Conservation (phyloP, 2,797 vertebrate genomes). For the Xenops minutus region DNA sequence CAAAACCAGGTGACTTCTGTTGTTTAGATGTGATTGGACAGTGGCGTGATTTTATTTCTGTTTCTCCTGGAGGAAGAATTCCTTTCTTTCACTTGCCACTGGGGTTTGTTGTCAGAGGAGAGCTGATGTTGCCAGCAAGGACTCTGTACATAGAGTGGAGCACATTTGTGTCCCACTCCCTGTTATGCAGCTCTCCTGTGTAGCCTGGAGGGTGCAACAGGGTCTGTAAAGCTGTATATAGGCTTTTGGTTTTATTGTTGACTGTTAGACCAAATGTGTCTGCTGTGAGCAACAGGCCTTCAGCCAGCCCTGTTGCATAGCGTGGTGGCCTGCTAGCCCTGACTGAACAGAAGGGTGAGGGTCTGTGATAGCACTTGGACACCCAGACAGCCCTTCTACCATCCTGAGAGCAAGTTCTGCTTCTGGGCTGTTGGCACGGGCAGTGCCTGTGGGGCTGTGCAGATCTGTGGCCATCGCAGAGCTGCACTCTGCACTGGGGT, state of each 20-base stretch:
- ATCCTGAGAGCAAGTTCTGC: background rate
- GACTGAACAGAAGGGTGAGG: background rate
- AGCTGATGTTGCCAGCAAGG: background rate
- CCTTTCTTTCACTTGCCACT: background rate
- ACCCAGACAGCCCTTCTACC: background rate
- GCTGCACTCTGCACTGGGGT: fast-evolving
- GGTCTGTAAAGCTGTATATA: constrained; percentile 1
- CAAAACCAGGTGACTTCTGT: background rate
- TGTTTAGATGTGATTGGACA: background rate
- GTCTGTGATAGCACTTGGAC: background rate
- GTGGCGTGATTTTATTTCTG: background rate
- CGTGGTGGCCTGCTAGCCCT: background rate
- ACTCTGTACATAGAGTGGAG: background rate
- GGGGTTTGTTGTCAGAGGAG: background rate
- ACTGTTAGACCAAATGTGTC: background rate
- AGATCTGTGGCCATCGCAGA: fast-evolving
- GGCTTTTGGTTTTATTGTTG: constrained; percentile 12
- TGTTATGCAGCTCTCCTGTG: background rate
- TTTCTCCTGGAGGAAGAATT: background rate
- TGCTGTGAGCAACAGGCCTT: background rate
- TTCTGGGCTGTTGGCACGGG: background rate
- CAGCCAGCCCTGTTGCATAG: background rate
- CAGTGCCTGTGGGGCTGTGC: fast-evolving
- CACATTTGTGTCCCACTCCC: background rate
- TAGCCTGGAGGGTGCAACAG: background rate